Conservation (phyloP, 2,113 vertebrate genomes). For the Prietella phreatophila region DNA sequence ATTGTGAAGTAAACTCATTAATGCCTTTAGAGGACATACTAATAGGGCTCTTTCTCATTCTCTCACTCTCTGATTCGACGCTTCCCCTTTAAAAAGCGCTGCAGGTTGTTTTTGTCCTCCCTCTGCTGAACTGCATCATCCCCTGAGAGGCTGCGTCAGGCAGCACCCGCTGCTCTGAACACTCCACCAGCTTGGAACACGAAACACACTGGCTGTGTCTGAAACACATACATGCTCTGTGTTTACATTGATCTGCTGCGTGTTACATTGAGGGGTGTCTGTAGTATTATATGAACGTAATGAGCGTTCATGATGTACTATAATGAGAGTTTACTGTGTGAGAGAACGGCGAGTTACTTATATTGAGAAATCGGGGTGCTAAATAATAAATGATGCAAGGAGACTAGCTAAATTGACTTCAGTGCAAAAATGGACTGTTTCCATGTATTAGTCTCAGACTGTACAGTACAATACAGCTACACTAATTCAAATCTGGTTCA, state of each 20-base stretch:
- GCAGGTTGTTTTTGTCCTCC: conserved; percentile 43
- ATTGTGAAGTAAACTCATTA: conserved; percentile 15
- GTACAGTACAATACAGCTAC: not conserved
- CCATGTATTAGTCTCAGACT: not conserved
- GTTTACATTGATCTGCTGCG: conserved; percentile 8
- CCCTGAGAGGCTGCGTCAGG: conserved; percentile 36
- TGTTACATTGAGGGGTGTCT: not conserved
- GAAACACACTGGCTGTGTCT: conserved; percentile 11
- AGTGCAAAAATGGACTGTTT: not conserved
- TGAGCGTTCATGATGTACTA: not conserved
- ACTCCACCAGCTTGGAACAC: conserved; percentile 11
- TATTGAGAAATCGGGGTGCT: not conserved
- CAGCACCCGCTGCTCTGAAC: conserved; percentile 42
- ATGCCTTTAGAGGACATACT: conserved; percentile 6
- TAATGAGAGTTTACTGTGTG: not conserved
- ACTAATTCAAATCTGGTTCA: not conserved
- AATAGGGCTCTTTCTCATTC: conserved; percentile 29
- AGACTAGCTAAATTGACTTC: not conserved
- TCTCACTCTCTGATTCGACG: not conserved
- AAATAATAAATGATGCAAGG: not conserved
- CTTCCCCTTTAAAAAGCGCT: conserved; percentile 31
- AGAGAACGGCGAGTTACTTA: not conserved
- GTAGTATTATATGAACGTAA: not conserved
- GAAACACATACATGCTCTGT: conserved; percentile 26
- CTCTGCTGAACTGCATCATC: conserved; percentile 43